Conservation (phyloP, 1,140 invertebrate genomes). For the Diorhabda carinulata region DNA sequence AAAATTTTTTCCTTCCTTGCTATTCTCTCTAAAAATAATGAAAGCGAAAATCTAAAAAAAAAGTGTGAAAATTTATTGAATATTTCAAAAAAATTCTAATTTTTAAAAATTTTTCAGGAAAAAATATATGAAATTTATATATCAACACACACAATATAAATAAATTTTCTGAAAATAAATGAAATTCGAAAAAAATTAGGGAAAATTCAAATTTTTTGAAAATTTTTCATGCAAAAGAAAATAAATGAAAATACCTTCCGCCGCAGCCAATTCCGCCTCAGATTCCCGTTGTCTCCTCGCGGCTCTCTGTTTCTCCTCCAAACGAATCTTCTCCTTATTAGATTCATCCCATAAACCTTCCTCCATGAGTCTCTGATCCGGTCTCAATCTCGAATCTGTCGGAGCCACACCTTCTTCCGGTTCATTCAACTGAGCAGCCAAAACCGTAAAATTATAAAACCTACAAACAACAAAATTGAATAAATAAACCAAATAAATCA, state of each 20-base stretch:
- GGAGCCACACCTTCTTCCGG: constrained; percentile 87
- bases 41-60: too few species aligned
- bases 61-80: too few species aligned
- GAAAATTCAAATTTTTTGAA: too few species aligned
- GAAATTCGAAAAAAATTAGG: too few species aligned
- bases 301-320: constrained; percentile 93
- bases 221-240: neutral
- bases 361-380: constrained; percentile 77
- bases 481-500: neutral
- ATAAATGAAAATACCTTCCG: constrained; percentile 54
- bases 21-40: too few species aligned
- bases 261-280: constrained; percentile 74
- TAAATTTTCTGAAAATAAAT: too few species aligned
- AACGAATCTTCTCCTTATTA: constrained; percentile 79
- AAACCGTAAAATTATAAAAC: constrained; percentile 91
- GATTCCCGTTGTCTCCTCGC: constrained; percentile 69
- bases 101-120: too few species aligned
- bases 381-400: constrained; percentile 85
- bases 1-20: too few species aligned
- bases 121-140: too few species aligned
- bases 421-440: constrained; percentile 96
- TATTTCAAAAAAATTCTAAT: too few species aligned
- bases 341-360: constrained; percentile 94
- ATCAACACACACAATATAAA: too few species aligned
- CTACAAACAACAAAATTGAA: neutral